Evolutionary conservation across 2,113 vertebrate species (phyloP).

Genomic region (Odobenus rosmarus): DNA sequence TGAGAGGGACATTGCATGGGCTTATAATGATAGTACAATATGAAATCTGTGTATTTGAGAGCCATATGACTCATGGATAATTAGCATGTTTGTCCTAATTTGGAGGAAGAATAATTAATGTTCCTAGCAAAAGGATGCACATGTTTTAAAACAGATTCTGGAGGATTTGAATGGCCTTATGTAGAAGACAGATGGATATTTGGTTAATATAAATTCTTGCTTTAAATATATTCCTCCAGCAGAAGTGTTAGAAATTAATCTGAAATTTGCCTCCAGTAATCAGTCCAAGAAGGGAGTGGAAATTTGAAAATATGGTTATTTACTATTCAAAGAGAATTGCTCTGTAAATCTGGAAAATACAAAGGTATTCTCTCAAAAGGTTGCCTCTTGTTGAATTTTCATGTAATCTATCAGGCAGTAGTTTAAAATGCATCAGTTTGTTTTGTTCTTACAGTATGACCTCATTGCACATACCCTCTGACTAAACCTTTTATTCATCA

Average conservation of each 20-base stretch:
- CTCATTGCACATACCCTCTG: background rate
- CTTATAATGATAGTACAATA: background rate
- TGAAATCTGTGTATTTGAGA: background rate
- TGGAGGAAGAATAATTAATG: constrained; percentile 3
- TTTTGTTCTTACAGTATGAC: background rate
- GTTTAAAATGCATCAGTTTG: constrained; percentile 1
- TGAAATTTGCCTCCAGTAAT: constrained; percentile 36
- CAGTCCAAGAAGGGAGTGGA: background rate
- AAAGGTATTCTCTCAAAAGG: background rate
- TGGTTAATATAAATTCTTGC: constrained; percentile 41
- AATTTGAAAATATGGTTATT: background rate
- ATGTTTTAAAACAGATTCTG: constrained; percentile 42
- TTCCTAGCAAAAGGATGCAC: constrained; percentile 33
- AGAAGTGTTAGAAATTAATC: constrained; percentile 60
- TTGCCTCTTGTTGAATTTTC: background rate
- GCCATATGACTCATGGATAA: background rate
- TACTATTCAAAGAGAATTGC: background rate
- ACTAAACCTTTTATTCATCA: background rate
- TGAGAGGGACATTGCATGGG: background rate
- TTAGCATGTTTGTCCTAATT: background rate
- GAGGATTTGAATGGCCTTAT: background rate
- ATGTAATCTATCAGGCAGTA: background rate
- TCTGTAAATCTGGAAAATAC: constrained; percentile 40
- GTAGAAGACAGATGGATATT: constrained; percentile 41
- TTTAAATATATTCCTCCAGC: constrained; percentile 48